Percentiles rank a stretch among this genome's conserved stretches.
Conservation (phyloP, 2,888 invertebrate genomes). For the Clunio marinus region DNA sequence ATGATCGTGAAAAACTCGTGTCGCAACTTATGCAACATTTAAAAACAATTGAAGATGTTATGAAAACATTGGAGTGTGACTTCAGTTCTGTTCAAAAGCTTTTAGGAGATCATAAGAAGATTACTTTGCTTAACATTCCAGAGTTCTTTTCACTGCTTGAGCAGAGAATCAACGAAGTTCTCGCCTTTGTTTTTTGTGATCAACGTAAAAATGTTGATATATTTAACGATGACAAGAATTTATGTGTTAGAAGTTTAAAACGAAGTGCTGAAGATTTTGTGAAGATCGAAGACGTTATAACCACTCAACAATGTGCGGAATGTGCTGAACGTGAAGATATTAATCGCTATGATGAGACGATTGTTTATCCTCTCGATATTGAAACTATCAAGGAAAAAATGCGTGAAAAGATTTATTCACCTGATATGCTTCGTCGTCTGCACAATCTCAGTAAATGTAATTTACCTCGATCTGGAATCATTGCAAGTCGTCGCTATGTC, state of each 20-base stretch:
- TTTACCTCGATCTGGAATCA: constrained; percentile 47
- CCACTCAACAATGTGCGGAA: constrained; percentile 50
- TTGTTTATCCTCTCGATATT: constrained; percentile 42
- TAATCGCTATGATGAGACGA: constrained; percentile 48
- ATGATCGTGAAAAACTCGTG: constrained; percentile 41
- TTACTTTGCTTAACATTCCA: constrained; percentile 57
- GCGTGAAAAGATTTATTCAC: constrained; percentile 48
- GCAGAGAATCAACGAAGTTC: constrained; percentile 54
- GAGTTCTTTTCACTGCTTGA: constrained; percentile 56
- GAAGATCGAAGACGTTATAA: constrained; percentile 53
- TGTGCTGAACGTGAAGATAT: constrained; percentile 50
- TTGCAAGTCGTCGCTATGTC: constrained; percentile 45
- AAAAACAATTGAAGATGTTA: constrained; percentile 45
- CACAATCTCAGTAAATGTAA: constrained; percentile 50
- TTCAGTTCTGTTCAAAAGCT: constrained; percentile 53
- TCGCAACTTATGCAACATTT: constrained; percentile 44
- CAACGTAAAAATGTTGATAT: constrained; percentile 44
- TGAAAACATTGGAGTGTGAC: constrained; percentile 54
- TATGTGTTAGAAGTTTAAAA: constrained; percentile 48
- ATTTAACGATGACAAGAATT: constrained; percentile 41
- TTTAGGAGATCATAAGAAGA: constrained; percentile 56
- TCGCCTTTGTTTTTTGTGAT: constrained; percentile 53
- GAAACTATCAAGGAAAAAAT: constrained; percentile 45
- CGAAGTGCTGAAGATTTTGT: constrained; percentile 49
- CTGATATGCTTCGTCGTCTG: constrained; percentile 49